These are phyloP conservation scores for Brachionus angularis DNA, from an alignment of 1,140 invertebrate genomes.

Conservation along the genomic window DNA sequence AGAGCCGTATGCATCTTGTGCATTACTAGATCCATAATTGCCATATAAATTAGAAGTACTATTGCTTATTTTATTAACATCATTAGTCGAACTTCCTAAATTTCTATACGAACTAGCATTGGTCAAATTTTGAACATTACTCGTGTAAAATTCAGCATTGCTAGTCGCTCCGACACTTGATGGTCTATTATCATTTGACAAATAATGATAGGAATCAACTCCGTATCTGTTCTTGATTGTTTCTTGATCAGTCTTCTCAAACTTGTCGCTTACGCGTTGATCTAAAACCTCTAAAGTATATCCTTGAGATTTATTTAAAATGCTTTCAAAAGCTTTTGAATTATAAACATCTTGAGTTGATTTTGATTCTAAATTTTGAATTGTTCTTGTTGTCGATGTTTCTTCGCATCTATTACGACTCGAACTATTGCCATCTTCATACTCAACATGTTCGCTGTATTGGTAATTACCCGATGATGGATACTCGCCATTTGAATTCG, in stretches of 20 bases:
- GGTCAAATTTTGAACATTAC: background rate
- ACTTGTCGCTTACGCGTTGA: constrained; percentile 33
- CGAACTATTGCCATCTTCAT: too few species aligned
- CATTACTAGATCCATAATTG: background rate
- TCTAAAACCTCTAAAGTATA: constrained; percentile 41
- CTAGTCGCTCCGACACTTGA: background rate
- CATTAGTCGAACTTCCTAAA: too few species aligned
- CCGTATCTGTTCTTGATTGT: constrained; percentile 26
- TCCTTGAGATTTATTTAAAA: constrained; percentile 24
- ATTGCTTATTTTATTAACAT: too few species aligned
- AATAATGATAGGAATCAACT: constrained; percentile 34
- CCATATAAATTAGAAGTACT: constrained; percentile 28
- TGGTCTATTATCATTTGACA: background rate
- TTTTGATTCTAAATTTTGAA: background rate
- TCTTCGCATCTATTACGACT: too few species aligned
- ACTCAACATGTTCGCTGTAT: constrained; percentile 22
- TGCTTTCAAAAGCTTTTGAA: constrained; percentile 18
- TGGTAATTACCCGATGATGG: constrained; percentile 20
- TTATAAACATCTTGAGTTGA: background rate
- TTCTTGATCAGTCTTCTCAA: constrained; percentile 42
- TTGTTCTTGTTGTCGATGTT: too few species aligned
- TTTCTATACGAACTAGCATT: too few species aligned
- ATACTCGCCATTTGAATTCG: constrained; percentile 6
- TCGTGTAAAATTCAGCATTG: constrained; percentile 21
- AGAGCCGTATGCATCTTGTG: constrained; percentile 8